phyloP scores from a whole-genome alignment of 2,888 invertebrate genomes.

The Trissolcus japonicus region DNA sequence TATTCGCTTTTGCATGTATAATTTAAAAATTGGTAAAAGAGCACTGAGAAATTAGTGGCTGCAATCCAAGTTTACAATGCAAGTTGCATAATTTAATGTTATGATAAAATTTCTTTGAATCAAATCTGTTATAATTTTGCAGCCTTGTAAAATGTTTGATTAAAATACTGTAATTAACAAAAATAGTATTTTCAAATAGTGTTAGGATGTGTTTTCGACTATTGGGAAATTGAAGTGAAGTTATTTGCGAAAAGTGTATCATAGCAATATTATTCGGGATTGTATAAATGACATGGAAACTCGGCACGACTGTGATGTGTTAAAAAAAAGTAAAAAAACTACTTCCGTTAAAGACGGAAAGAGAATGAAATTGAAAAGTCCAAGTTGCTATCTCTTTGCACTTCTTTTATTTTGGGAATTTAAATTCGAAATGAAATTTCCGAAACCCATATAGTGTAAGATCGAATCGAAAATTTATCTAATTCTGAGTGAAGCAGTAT shows the following conservation, averaged over 20 bases:
- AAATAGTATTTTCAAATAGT: background rate
- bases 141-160: too few species aligned
- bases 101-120: too few species aligned
- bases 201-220: background rate
- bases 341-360: conserved; percentile 36
- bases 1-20: background rate
- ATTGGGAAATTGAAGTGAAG: conserved; percentile 12
- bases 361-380: conserved; percentile 38
- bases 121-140: too few species aligned
- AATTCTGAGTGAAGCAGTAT: background rate
- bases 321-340: conserved; percentile 16
- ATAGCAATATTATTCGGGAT: conserved; percentile 12
- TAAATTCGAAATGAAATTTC: conserved; percentile 33
- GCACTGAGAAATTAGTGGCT: background rate
- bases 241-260: conserved; percentile 11
- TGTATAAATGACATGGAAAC: conserved; percentile 29
- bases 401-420: conserved; percentile 37
- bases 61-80: background rate
- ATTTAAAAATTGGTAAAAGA: background rate
- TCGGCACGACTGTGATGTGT: conserved; percentile 12
- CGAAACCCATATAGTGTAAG: conserved; percentile 3
- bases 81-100: too few species aligned
- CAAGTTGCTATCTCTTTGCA: conserved; percentile 24
- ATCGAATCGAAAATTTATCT: conserved; percentile 12
- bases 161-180: too few species aligned